A percentile compares a stretch with the other conserved stretches of the same genome.
These are phyloP conservation scores for Himalopsyche kuldschensis DNA, from an alignment of 2,888 invertebrate genomes.

Conservation along the genomic window DNA sequence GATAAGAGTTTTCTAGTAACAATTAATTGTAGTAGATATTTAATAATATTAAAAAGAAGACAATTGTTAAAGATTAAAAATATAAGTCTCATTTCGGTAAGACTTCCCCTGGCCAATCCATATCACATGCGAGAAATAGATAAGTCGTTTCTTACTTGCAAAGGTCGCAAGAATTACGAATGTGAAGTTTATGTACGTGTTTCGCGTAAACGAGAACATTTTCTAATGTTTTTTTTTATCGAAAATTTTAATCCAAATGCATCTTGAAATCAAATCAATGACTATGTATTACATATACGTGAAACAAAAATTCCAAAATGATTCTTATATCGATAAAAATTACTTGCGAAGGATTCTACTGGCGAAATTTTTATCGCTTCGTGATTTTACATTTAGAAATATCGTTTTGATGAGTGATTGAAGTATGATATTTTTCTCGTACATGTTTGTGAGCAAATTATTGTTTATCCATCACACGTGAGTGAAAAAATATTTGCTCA, in stretches of 20 bases:
- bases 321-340: background rate
- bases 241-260: background rate
- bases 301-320: background rate
- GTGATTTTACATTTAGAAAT: background rate
- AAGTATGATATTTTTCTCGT: no score
- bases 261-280: background rate
- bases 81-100: no score
- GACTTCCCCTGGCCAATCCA: background rate
- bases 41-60: no score
- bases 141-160: background rate
- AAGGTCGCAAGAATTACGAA: background rate
- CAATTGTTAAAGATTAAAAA: no score
- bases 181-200: background rate
- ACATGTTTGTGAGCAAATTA: no score
- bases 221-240: background rate
- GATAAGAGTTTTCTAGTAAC: no score
- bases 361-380: background rate
- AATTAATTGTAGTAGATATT: no score
- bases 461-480: no score
- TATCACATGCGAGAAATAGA: background rate
- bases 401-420: background rate
- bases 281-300: background rate
- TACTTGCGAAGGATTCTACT: background rate
- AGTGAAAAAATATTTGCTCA: no score
- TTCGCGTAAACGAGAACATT: background rate